Evolutionary conservation across 2,888 invertebrate genomes (phyloP).

Genomic region (Drosophila buzzatii): DNA sequence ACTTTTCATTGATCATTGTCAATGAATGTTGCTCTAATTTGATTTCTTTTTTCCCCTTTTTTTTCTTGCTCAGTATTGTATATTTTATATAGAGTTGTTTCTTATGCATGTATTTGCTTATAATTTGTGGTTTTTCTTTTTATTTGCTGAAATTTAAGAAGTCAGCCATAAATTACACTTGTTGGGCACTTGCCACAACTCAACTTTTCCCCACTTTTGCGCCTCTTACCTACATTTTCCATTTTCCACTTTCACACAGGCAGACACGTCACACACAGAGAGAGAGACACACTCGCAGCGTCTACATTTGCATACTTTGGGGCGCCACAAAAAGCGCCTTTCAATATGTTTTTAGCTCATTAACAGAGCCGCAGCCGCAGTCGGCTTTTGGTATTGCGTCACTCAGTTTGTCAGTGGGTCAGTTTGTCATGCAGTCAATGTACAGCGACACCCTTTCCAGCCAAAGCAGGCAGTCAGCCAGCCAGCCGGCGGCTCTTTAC

Average conservation of each 20-base stretch:
- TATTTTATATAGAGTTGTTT: constrained; percentile 14
- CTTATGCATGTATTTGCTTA: constrained; percentile 39
- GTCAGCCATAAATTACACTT: constrained; percentile 69
- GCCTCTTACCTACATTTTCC: constrained; percentile 12
- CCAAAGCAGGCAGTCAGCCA: not conserved
- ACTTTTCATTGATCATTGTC: constrained; percentile 1
- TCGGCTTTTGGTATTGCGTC: constrained; percentile 53
- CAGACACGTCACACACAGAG: not conserved
- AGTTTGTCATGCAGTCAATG: constrained; percentile 9
- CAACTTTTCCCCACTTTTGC: constrained; percentile 21
- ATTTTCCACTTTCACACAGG: constrained; percentile 10
- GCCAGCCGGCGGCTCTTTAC: constrained; percentile 39
- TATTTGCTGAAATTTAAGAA: constrained; percentile 68
- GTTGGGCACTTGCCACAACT: constrained; percentile 57
- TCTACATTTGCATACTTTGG: constrained; percentile 73
- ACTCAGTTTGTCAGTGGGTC: constrained; percentile 30
- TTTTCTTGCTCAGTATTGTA: constrained; percentile 51
- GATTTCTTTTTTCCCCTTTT: constrained; percentile 22
- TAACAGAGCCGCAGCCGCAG: constrained; percentile 52
- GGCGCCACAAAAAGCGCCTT: constrained; percentile 43
- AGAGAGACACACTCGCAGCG: not conserved
- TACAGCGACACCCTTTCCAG: constrained; percentile 26
- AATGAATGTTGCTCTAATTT: not conserved
- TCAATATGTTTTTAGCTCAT: constrained; percentile 74
- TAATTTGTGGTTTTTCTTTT: constrained; percentile 56